These are phyloP conservation scores for Ylistrum balloti DNA, from an alignment of 1,140 invertebrate species.

Conservation along the genomic window DNA sequence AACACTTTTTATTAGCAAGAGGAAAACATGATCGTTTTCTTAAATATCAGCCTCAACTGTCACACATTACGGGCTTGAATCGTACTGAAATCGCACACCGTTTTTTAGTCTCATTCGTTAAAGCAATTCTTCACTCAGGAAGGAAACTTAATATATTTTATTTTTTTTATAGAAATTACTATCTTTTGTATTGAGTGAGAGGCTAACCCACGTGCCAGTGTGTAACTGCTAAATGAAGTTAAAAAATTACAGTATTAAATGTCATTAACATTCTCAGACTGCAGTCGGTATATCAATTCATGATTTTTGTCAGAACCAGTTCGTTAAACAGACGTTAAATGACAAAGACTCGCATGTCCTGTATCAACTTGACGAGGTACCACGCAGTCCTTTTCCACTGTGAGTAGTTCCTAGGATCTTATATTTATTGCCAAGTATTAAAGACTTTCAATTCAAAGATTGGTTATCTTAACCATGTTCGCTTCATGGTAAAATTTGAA, in stretches of 20 bases:
- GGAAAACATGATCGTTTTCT: neutral
- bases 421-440: neutral
- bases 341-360: neutral
- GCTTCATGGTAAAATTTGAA: no score
- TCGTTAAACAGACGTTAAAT: neutral
- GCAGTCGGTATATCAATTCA: neutral
- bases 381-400: neutral
- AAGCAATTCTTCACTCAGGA: conserved; percentile 8
- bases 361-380: conserved; percentile 6
- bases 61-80: neutral
- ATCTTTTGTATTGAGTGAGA: neutral
- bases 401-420: neutral
- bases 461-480: neutral
- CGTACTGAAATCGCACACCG: neutral
- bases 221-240: conserved; percentile 8
- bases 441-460: neutral
- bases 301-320: conserved; percentile 8
- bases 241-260: conserved; percentile 40
- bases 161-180: conserved; percentile 29
- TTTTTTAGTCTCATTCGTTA: conserved; percentile 23
- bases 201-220: neutral
- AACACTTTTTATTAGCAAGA: neutral
- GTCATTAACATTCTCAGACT: conserved; percentile 12
- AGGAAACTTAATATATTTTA: conserved; percentile 18
- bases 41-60: neutral